Evolutionary conservation across 2,888 invertebrate genomes (phyloP), one percentile per base, ranked within the genome.

Genomic region (Aleiodes leptofemur): DNA sequence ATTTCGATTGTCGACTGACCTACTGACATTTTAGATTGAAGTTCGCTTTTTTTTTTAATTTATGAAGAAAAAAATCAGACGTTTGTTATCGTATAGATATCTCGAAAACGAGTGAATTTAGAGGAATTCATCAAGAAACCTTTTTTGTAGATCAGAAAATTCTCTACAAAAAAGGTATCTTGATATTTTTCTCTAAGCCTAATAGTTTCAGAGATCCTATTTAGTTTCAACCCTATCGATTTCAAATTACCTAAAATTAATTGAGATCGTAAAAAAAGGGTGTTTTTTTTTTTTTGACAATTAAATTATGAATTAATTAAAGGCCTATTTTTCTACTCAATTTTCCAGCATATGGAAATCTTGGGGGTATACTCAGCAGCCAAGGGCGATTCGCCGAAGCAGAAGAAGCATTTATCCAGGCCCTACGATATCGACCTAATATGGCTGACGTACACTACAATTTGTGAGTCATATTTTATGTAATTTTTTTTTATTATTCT

Each of bases 361-460:
- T 98, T 90, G 99, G 98, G 87, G 98, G 98, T 90, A 96, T 98
- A 85, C 93, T 98, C 86, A 98, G 96, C 89, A 94, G 95, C 73
- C 96, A 96, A 90, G 97, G 97, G 61, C 93, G 96, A 84, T 93
- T 93, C 75, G 92, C 92, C 81, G 97, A 98, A 91, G 99, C 98
- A 71, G 97, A 98, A 91, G 93, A 93, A 86, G 97, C 97, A 72
- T 97, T 97, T 90, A 93, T 95, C 88, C 94, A 94, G 90, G 98
- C 99, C 76, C 93, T 99, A 81, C 93, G 94, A 85, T 94, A 95
- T 92, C 93, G 98, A 89, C 95, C 96, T 84, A 98, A 98, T 91
- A 98, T 98, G 98, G 98, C 98, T 76, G 99, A 99, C 91, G 98
- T 98, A 77, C 98, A 98, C 92, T 99, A 98, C 90, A 99, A 99